Percentiles rank a stretch among this genome's conserved stretches.
Evolutionary conservation across 1,140 invertebrate species (phyloP).

Genomic region (Bombyx mandarina): DNA sequence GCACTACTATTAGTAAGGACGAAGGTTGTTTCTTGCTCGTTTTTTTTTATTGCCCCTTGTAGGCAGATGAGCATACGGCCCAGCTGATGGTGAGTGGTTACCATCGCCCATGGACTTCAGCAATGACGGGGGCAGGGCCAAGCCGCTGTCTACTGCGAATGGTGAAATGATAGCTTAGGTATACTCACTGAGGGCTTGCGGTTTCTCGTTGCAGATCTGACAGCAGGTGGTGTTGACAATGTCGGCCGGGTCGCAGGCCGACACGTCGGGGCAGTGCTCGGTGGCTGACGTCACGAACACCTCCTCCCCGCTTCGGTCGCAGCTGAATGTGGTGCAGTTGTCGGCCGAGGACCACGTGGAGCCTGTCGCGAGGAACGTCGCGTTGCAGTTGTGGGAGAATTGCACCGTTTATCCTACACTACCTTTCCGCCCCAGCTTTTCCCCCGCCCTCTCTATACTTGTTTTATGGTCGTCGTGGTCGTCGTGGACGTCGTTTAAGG

Average conservation of each 20-base stretch:
- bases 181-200: constrained; percentile 59
- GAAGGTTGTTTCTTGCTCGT: too few relatives aligned
- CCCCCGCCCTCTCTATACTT: too few relatives aligned
- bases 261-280: constrained; percentile 75
- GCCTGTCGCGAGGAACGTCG: constrained; percentile 23
- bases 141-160: too few relatives aligned
- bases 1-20: too few relatives aligned
- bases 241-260: constrained; percentile 70
- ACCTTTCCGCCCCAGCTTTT: too few relatives aligned
- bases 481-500: too few relatives aligned
- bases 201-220: constrained; percentile 73
- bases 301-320: constrained; percentile 63
- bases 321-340: constrained; percentile 77
- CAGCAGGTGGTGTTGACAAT: constrained; percentile 78
- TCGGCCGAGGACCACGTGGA: constrained; percentile 75
- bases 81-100: too few relatives aligned
- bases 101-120: too few relatives aligned
- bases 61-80: too few relatives aligned
- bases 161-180: constrained; percentile 1
- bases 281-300: constrained; percentile 70
- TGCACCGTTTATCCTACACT: background rate
- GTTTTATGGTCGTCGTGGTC: too few relatives aligned
- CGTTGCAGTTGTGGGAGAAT: background rate
- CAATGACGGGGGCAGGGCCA: too few relatives aligned
- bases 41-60: too few relatives aligned